These are phyloP conservation scores for Drosophila cognata DNA, from an alignment of 2,888 invertebrate species.

Conservation along the genomic window DNA sequence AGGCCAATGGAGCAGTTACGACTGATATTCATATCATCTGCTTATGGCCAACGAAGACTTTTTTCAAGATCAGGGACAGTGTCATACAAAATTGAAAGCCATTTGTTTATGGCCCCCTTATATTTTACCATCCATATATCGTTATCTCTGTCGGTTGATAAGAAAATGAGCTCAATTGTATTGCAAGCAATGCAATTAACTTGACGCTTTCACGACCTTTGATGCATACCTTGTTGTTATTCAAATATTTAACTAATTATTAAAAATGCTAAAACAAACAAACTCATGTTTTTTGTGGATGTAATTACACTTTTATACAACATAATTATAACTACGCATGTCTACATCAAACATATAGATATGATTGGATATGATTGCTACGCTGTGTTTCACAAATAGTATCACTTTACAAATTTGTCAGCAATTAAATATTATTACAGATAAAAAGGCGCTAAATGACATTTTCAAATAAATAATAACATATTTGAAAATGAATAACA, in stretches of 20 bases:
- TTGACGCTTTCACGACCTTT: background rate
- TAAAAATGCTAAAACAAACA: background rate
- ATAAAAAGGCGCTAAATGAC: background rate
- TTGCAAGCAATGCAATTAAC: background rate
- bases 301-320: background rate
- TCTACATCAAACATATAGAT: background rate
- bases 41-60: slow-evolving; percentile 16
- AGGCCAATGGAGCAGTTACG: slow-evolving; percentile 1
- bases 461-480: too few species aligned
- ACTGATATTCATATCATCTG: slow-evolving; percentile 22
- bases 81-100: background rate
- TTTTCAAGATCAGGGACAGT: background rate
- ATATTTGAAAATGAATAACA: background rate
- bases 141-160: slow-evolving; percentile 9
- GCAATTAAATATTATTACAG: background rate
- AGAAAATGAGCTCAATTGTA: too few species aligned
- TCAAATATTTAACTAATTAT: background rate
- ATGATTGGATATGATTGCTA: background rate
- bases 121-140: background rate
- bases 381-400: background rate
- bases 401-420: background rate
- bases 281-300: background rate
- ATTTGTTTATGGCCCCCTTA: slow-evolving; percentile 1
- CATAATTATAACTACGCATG: background rate
- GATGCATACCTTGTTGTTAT: background rate